Conservation (phyloP, 2,888 invertebrate genomes). For the Rhingia rostrata region DNA sequence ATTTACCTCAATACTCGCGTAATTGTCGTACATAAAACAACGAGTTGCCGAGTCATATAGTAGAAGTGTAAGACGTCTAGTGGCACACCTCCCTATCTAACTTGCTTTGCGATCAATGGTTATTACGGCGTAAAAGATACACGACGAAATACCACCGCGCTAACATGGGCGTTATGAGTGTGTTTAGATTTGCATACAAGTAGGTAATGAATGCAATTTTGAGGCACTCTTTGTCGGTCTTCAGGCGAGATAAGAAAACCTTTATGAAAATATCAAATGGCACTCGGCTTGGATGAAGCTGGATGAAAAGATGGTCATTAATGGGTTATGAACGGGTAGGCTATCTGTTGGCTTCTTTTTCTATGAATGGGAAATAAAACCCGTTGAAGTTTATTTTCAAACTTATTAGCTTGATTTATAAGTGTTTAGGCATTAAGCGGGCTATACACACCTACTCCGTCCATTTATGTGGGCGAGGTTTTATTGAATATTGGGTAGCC, state of each 20-base stretch:
- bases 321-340: conserved; percentile 13
- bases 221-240: conserved; percentile 42
- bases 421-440: too few species aligned
- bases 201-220: conserved; percentile 64
- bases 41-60: background rate
- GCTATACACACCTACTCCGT: too few species aligned
- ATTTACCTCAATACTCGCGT: conserved; percentile 63
- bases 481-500: too few species aligned
- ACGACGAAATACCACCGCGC: conserved; percentile 15
- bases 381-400: too few species aligned
- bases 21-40: conserved; percentile 55
- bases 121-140: conserved; percentile 15
- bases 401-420: too few species aligned
- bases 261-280: conserved; percentile 64
- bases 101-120: conserved; percentile 35
- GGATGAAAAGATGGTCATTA: conserved; percentile 28
- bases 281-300: conserved; percentile 34
- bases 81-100: conserved; percentile 57
- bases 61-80: conserved; percentile 2
- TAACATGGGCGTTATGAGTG: conserved; percentile 62
- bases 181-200: conserved; percentile 64
- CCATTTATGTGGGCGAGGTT: too few species aligned
- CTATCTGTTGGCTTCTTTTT: too few species aligned
- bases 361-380: too few species aligned
- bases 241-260: conserved; percentile 33